phyloP scores from a whole-genome alignment of 2,113 vertebrate genomes.

The Ameiurus melas region DNA sequence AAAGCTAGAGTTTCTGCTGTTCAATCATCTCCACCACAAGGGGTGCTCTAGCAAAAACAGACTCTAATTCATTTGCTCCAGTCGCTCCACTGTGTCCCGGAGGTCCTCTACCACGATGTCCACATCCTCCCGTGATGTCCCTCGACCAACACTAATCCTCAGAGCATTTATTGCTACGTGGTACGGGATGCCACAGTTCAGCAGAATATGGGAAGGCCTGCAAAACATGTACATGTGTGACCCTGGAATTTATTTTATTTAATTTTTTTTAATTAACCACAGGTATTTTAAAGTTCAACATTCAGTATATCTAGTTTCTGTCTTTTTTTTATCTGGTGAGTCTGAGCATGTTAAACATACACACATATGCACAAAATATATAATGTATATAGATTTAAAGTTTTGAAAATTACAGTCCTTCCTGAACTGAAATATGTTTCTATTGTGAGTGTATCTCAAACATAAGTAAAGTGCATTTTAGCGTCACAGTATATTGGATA shows the following conservation, averaged over 20 bases:
- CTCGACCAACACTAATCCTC: constrained; percentile 86
- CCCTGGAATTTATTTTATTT: background rate
- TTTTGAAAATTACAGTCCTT: background rate
- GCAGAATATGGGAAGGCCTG: constrained; percentile 89
- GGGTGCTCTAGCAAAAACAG: background rate
- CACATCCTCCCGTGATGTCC: constrained; percentile 79
- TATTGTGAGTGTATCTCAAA: background rate
- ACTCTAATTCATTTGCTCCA: constrained; percentile 68
- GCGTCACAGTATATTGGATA: background rate
- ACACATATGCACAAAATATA: background rate
- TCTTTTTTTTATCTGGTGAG: background rate
- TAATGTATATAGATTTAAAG: background rate
- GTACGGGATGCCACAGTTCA: constrained; percentile 79
- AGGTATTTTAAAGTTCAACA: background rate
- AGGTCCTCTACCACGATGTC: constrained; percentile 86
- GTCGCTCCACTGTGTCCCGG: constrained; percentile 72
- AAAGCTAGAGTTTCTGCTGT: background rate
- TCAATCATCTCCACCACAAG: background rate
- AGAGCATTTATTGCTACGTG: constrained; percentile 83
- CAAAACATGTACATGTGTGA: constrained; percentile 2
- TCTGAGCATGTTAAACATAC: background rate
- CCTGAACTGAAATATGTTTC: background rate
- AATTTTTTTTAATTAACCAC: background rate
- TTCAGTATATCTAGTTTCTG: background rate
- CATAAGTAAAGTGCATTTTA: background rate